A percentile compares a stretch with the other conserved stretches of the same genome.
Evolutionary conservation across 2,113 vertebrate species (phyloP).

Genomic region (Coreoperca whiteheadi): DNA sequence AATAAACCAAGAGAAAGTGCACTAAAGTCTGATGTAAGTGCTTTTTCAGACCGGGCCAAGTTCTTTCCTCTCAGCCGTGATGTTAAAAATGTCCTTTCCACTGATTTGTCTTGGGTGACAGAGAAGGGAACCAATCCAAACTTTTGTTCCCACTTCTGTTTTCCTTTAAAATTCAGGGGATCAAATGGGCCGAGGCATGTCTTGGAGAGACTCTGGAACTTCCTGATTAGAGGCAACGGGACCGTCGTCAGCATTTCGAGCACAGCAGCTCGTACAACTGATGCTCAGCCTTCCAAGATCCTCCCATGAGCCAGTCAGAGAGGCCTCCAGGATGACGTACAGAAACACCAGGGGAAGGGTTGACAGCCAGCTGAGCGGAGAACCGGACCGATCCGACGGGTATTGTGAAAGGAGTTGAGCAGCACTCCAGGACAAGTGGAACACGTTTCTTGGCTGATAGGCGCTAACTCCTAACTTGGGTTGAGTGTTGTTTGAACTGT

Average conservation of each 20-base stretch:
- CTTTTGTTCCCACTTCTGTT: slow-evolving; percentile 29
- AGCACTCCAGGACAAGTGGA: neutral
- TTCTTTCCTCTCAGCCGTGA: neutral
- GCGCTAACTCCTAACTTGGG: neutral
- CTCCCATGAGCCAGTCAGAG: neutral
- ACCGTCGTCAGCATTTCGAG: slow-evolving; percentile 8
- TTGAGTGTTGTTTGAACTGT: neutral
- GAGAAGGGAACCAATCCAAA: slow-evolving; percentile 26
- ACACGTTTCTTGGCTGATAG: neutral
- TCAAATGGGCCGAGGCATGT: slow-evolving; percentile 4
- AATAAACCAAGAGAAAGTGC: neutral
- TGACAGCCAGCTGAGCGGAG: neutral
- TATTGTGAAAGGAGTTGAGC: neutral
- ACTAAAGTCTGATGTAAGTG: neutral
- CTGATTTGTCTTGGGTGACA: slow-evolving; percentile 27
- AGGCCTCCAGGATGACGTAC: neutral
- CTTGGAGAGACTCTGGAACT: slow-evolving; percentile 33
- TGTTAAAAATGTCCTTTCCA: slow-evolving; percentile 30
- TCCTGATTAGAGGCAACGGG: slow-evolving; percentile 22
- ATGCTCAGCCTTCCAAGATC: neutral
- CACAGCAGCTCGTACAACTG: slow-evolving; percentile 6
- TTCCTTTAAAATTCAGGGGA: slow-evolving; percentile 10
- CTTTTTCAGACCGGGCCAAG: slow-evolving; percentile 16
- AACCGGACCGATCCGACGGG: neutral
- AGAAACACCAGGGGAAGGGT: neutral